Evolutionary conservation across 2,888 invertebrate species (phyloP), one percentile per base, ranked within the genome.

Genomic region (Electrophaes corylata): DNA sequence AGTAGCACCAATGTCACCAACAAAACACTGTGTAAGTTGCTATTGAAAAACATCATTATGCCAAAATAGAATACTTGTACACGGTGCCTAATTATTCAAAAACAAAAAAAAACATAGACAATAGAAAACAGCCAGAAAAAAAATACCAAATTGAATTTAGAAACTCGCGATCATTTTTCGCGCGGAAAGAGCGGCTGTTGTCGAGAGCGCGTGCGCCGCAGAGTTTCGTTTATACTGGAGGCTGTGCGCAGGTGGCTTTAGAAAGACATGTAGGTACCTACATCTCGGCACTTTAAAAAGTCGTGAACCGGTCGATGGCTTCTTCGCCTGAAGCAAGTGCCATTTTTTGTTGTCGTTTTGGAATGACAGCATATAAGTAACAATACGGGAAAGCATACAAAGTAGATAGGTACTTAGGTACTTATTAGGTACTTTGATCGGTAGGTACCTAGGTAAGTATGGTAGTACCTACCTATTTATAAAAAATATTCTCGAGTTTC

Each of bases 1-100:
- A 92, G 71, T 55, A 91, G 74, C 67, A 91, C 83, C 67, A 92
- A 69, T 33, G 84, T 86, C 66, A 91, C 80, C 72, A 92, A 66
- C 63, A 92, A 64, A 65, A 91, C 86, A 84, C 86, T 82, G 20
- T 83, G 83, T 65, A 90, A 73, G 66, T 83, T 83, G 59, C 81
- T 82, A 68, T 80, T 74, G 58, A 83, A 78, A 70, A 82, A 81
- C 75, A 78, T 83, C 84, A 87, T 88, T 72, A 78, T 86, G 26
- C 19, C n/a, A 44, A 49, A 29, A 2, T 1, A 1, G 1, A 29
- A 1, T 29, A 1, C 8, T 1, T 29, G 10, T 23, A 23, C 37
- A 54, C 46, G n/a, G n/a, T n/a, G n/a, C n/a, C n/a, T n/a, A n/a
- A 41, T 12, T 20, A 33, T 18, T 23, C 14, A 44, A 49, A 56